Conservation (phyloP, 2,888 invertebrate species). For the Apodemia mormo region DNA sequence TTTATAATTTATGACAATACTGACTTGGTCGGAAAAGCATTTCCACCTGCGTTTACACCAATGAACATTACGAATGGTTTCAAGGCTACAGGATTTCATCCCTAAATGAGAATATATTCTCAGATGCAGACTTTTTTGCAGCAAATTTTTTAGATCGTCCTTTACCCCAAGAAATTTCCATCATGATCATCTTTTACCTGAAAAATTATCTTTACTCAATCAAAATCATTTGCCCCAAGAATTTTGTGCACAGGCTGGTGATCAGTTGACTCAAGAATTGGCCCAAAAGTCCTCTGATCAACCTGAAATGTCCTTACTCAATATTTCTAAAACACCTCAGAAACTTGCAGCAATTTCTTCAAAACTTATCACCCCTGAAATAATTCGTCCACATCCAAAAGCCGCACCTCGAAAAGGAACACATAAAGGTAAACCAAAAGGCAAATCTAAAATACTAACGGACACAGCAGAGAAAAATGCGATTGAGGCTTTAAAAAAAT, state of each 20-base stretch:
- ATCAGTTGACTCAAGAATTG: constrained; percentile 21
- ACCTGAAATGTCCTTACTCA: no score
- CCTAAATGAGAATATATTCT: constrained; percentile 34
- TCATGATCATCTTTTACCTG: constrained; percentile 16
- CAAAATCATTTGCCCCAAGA: no score
- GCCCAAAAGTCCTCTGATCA: not conserved
- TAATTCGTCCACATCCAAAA: constrained; percentile 34
- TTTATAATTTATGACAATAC: constrained; percentile 50
- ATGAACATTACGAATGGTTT: constrained; percentile 32
- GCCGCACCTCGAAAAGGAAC: constrained; percentile 34
- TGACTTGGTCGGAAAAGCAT: constrained; percentile 33
- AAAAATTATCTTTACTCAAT: no score
- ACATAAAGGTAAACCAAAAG: constrained; percentile 35
- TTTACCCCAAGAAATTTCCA: constrained; percentile 27
- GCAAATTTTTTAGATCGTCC: constrained; percentile 23
- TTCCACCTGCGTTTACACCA: constrained; percentile 33
- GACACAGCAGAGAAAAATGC: constrained; percentile 36
- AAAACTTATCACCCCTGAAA: constrained; percentile 23
- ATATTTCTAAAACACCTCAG: no score
- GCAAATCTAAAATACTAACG: constrained; percentile 35
- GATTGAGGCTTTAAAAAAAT: not conserved
- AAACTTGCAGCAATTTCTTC: constrained; percentile 14
- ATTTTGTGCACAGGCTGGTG: not conserved
- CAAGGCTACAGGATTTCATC: constrained; percentile 31
- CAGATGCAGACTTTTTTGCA: constrained; percentile 33